Evolutionary conservation across 2,888 invertebrate genomes (phyloP).

Genomic region (Leistus spinibarbis): DNA sequence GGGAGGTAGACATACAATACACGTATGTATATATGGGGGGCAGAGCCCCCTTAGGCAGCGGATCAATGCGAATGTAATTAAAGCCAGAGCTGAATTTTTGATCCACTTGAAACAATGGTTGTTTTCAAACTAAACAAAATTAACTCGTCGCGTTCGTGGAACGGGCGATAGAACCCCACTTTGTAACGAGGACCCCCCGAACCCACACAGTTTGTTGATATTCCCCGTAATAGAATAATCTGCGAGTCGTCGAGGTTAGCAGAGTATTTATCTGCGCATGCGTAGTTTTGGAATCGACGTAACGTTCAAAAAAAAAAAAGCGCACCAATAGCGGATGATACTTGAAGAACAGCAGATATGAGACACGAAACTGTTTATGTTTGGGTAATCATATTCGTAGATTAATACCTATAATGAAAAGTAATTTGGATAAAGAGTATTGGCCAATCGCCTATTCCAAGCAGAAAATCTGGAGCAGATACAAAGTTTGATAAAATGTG

Average conservation of each 20-base stretch:
- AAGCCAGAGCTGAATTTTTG: slow-evolving; percentile 69
- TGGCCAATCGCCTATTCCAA: no score
- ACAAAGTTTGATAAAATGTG: no score
- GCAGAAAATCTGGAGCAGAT: no score
- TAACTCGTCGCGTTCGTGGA: slow-evolving; percentile 51
- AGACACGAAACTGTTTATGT: no score
- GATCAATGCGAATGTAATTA: slow-evolving; percentile 66
- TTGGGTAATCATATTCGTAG: no score
- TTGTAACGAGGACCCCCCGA: slow-evolving; percentile 51
- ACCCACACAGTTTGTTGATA: slow-evolving; percentile 62
- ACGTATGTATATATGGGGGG: neutral
- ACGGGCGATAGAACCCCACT: neutral
- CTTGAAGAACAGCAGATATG: no score
- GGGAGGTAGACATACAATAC: neutral
- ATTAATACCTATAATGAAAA: no score
- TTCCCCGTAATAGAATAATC: slow-evolving; percentile 72
- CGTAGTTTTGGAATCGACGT: neutral
- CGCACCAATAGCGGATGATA: no score
- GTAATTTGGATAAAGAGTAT: no score
- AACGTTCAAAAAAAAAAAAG: no score
- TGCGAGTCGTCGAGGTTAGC: slow-evolving; percentile 48
- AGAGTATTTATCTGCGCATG: neutral
- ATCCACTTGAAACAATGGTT: slow-evolving; percentile 70
- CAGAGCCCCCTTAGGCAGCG: slow-evolving; percentile 51
- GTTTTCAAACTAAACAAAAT: slow-evolving; percentile 73